A percentile compares a stretch with the other conserved stretches of the same genome.
Conservation (phyloP, 2,113 vertebrate species). For the Penelope pileata region DNA sequence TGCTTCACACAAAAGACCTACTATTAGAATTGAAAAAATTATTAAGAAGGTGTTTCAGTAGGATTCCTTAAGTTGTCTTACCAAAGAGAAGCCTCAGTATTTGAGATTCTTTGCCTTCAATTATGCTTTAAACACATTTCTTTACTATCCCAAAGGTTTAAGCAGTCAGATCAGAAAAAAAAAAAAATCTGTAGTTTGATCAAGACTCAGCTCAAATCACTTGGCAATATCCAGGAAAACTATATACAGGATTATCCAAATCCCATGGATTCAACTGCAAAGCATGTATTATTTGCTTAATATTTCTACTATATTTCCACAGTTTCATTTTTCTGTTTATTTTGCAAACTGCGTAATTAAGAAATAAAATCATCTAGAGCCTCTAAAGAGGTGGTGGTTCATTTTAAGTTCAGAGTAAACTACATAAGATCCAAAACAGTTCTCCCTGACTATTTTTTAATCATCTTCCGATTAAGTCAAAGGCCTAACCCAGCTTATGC, state of each 20-base stretch:
- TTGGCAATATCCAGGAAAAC: neutral
- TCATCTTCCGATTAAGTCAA: neutral
- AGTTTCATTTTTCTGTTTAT: neutral
- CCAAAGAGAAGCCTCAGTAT: neutral
- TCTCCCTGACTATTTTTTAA: neutral
- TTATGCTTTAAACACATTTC: neutral
- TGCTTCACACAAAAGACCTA: neutral
- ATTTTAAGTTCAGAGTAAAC: neutral
- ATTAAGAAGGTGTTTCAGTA: neutral
- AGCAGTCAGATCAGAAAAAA: neutral
- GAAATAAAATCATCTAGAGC: neutral
- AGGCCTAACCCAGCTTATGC: neutral
- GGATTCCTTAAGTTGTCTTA: neutral
- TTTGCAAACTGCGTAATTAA: neutral
- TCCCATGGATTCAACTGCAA: neutral
- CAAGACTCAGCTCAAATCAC: neutral
- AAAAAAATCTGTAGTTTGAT: neutral
- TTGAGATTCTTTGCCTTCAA: neutral
- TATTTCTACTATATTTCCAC: neutral
- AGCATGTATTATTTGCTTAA: neutral
- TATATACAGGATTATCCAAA: neutral
- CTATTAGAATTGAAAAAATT: neutral
- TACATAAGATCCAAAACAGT: neutral
- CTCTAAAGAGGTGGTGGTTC: neutral
- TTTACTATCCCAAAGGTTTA: neutral